Percentiles rank a stretch among this genome's conserved stretches.
These are phyloP conservation scores for Agonopterix alstromeriana DNA, from an alignment of 2,888 invertebrate species.

Conservation along the genomic window DNA sequence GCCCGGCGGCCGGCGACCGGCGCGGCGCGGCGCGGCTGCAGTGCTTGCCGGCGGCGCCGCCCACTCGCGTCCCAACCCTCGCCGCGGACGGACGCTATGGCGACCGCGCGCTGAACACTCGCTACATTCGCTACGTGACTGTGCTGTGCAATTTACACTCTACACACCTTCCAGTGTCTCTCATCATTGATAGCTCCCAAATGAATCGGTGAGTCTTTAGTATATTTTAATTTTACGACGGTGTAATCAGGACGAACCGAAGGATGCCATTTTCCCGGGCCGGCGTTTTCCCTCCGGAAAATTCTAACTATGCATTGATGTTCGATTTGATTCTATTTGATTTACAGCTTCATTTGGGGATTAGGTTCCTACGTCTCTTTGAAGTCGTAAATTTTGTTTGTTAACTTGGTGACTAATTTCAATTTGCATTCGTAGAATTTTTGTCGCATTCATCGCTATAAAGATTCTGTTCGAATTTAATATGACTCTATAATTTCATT, in stretches of 20 bases:
- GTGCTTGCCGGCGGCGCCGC: constrained; percentile 4
- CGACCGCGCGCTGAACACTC: constrained; percentile 31
- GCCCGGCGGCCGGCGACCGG: too few relatives aligned
- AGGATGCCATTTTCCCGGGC: constrained; percentile 18
- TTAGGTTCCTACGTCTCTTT: too few relatives aligned
- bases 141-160: constrained; percentile 32
- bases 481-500: too few relatives aligned
- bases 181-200: constrained; percentile 14
- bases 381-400: too few relatives aligned
- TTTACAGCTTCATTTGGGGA: too few relatives aligned
- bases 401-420: too few relatives aligned
- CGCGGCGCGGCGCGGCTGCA: not conserved
- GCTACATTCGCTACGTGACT: constrained; percentile 26
- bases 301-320: constrained; percentile 18
- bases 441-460: too few relatives aligned
- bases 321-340: not conserved
- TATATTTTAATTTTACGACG: constrained; percentile 1
- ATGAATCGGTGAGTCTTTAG: constrained; percentile 38
- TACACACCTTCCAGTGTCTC: constrained; percentile 16
- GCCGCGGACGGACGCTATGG: constrained; percentile 55
- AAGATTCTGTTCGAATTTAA: too few relatives aligned
- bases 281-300: constrained; percentile 39
- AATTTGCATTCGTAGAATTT: too few relatives aligned
- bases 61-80: constrained; percentile 58
- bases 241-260: not conserved